Base-by-base conservation (phyloP, 2,113 vertebrate species). In the Melanostigma gelatinosum region DNA sequence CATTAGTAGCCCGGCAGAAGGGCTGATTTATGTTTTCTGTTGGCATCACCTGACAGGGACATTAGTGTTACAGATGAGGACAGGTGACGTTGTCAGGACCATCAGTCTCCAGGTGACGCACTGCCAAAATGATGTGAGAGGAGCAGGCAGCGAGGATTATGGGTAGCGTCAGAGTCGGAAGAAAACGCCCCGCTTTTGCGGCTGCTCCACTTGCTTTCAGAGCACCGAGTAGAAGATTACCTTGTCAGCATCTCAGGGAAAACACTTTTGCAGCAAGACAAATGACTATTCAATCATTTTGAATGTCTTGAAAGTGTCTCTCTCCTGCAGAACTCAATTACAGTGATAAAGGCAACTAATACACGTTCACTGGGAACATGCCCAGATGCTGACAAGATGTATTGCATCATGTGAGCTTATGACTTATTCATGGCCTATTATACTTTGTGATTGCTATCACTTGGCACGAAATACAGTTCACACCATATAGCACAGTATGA, bases 31-130 rank as follows among this genome's bases (percentile, higher is more conserved):
- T 91, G 86, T 80, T 82, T 88, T 77, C 88, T 84, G 79, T 90
- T 87, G 88, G 81, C 88, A 77, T 91, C 92, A 94, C 79, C 82
- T 93, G 90, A 92, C 92, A 93, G 90, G 89, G 74, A 93, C 89
- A 92, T 93, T 93, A 93, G 82, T 65, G 89, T 91, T 94, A 93
- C 90, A 84, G 91, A 94, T 94, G 93, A 85, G 85, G 91, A 94
- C 93, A 94, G 92, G 92, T 93, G 88, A 93, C 82, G 82, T 52
- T 89, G 89, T 92, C 88, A 85, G 86, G 83, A 84, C 80, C 86
- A 93, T 94, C 91, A 81, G 85, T 92, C 91, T 92, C 83, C 77
- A 82, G 89, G 80, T 85, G 93, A 91, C 61, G 54, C 82, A 46
- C 58, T 83, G 84, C 83, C 83, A 88, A 85, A 88, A 87, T 76